Conservation (phyloP, 2,797 vertebrate species). For the Sebastiscus albofasciatus region DNA sequence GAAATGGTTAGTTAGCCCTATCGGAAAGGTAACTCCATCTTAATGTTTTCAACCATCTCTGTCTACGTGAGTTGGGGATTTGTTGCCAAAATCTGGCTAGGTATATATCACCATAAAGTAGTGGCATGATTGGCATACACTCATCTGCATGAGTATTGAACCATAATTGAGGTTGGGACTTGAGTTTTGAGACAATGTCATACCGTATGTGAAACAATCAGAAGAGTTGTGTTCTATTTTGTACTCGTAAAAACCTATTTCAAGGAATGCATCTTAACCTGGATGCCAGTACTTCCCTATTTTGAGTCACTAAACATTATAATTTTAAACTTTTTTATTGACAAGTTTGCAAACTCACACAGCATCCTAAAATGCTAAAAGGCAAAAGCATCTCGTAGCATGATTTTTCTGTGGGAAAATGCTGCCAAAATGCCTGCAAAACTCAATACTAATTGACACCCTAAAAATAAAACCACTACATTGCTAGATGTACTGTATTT, state of each 20-base stretch:
- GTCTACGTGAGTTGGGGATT: background rate
- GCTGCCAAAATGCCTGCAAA: background rate
- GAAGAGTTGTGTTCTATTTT: background rate
- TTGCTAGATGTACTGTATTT: background rate
- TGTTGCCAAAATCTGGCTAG: background rate
- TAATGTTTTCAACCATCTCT: constrained; percentile 4
- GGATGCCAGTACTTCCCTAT: fast-evolving
- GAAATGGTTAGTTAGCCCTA: constrained; percentile 1
- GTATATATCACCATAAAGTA: background rate
- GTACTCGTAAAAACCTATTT: background rate
- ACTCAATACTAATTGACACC: background rate
- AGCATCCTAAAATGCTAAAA: background rate
- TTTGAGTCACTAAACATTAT: background rate
- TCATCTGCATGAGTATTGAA: background rate
- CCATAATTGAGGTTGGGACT: background rate
- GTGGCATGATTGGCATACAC: background rate
- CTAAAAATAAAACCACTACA: background rate
- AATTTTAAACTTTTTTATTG: background rate
- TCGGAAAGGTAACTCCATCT: constrained; percentile 1
- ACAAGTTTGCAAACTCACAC: background rate
- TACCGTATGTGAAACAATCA: background rate
- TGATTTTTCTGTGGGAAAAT: background rate
- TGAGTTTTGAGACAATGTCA: background rate
- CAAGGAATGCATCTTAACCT: background rate
- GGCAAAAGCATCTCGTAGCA: background rate